These are phyloP conservation scores for Hydriomena furcata DNA, from an alignment of 2,888 invertebrate genomes.

Conservation along the genomic window DNA sequence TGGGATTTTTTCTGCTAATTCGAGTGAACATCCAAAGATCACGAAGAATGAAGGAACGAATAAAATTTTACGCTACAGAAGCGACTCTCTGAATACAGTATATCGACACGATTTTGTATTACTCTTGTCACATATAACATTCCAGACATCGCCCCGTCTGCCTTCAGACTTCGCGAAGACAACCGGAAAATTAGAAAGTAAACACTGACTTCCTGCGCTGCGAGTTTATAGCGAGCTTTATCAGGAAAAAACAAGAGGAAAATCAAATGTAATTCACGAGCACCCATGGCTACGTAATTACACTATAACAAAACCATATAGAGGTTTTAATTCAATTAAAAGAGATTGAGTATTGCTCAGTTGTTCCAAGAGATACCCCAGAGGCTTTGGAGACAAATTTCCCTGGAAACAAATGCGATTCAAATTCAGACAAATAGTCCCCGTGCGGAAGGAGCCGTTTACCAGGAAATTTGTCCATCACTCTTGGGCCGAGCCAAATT, in stretches of 20 bases:
- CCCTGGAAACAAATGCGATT: slow-evolving; percentile 80
- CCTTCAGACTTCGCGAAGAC: slow-evolving; percentile 70
- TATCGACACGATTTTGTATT: slow-evolving; percentile 59
- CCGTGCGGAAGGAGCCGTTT: slow-evolving; percentile 76
- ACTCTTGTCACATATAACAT: slow-evolving; percentile 62
- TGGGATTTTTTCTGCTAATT: slow-evolving; percentile 51
- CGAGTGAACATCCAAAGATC: slow-evolving; percentile 41
- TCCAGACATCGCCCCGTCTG: slow-evolving; percentile 55
- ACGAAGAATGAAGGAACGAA: slow-evolving; percentile 26
- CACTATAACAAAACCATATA: slow-evolving; percentile 51
- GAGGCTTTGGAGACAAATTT: slow-evolving; percentile 80
- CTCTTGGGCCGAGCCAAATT: slow-evolving; percentile 73
- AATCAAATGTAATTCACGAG: slow-evolving; percentile 28
- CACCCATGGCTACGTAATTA: slow-evolving; percentile 50
- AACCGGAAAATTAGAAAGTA: slow-evolving; percentile 81
- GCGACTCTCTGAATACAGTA: slow-evolving; percentile 24
- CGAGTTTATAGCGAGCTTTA: slow-evolving; percentile 51
- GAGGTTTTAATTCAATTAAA: slow-evolving; percentile 75
- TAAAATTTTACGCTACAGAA: slow-evolving; percentile 36
- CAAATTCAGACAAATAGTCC: slow-evolving; percentile 83
- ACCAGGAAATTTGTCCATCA: slow-evolving; percentile 81
- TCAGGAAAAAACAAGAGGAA: slow-evolving; percentile 40
- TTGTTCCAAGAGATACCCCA: slow-evolving; percentile 62
- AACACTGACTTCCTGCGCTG: slow-evolving; percentile 60
- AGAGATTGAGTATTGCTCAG: slow-evolving; percentile 63